A percentile compares a stretch with the other conserved stretches of the same genome.
Conservation (phyloP, 35 echinoderm and acorn worm species). For the Strongylocentrotus purpuratus region DNA sequence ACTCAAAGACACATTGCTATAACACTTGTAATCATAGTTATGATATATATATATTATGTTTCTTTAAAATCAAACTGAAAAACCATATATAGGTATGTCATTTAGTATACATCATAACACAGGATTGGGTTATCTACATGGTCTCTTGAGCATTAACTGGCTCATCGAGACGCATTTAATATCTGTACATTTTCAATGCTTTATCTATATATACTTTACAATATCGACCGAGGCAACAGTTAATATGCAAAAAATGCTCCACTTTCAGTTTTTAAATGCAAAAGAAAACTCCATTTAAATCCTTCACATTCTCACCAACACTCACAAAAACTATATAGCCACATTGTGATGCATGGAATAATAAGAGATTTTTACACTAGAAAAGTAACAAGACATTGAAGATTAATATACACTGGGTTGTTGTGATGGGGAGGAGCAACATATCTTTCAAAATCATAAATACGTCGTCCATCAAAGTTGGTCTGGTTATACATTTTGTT, state of each 20-base stretch:
- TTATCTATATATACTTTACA: constrained; percentile 22
- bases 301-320: constrained; percentile 10
- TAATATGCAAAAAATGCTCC: neutral
- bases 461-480: too few species aligned
- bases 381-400: neutral
- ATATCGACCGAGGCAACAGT: neutral
- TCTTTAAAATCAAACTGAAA: constrained; percentile 31
- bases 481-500: neutral
- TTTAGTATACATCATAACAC: neutral
- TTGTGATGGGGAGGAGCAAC: neutral
- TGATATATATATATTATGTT: constrained; percentile 47
- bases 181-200: constrained; percentile 34
- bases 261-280: neutral
- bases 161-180: neutral
- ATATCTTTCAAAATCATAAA: too few species aligned
- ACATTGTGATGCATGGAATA: neutral
- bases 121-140: neutral
- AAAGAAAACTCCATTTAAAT: neutral
- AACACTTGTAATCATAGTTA: constrained; percentile 3
- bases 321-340: neutral
- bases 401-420: neutral
- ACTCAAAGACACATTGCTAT: constrained; percentile 40
- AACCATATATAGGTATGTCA: constrained; percentile 11
- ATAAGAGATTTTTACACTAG: neutral
- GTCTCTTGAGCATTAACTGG: neutral